These are phyloP conservation scores for Saiga tatarica DNA, from an alignment of 2,113 vertebrate genomes.

Conservation along the genomic window DNA sequence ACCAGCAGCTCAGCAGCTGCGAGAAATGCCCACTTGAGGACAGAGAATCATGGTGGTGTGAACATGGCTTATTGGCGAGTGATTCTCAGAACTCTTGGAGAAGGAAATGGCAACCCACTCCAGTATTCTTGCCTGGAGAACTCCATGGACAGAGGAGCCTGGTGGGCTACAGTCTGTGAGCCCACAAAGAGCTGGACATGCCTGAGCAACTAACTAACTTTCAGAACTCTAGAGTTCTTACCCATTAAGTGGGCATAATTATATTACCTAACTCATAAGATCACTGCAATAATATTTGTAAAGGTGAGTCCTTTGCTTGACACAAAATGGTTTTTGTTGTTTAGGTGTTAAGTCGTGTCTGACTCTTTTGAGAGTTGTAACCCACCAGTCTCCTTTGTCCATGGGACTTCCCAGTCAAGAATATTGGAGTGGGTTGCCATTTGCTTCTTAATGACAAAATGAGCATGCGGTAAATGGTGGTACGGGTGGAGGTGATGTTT, in stretches of 20 bases:
- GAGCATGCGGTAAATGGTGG: neutral
- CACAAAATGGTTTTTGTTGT: neutral
- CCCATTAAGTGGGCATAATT: neutral
- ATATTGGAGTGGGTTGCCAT: neutral
- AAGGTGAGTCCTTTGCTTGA: neutral
- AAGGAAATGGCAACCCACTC: neutral
- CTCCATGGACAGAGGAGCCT: neutral
- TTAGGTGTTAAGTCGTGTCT: neutral
- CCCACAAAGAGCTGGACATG: neutral
- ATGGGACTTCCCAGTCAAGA: neutral
- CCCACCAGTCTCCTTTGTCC: neutral
- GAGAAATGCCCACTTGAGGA: neutral
- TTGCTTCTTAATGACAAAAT: neutral
- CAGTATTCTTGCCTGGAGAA: neutral
- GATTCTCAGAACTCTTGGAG: neutral
- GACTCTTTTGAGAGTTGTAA: neutral
- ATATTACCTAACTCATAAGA: neutral
- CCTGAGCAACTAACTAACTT: neutral
- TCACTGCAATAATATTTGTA: neutral
- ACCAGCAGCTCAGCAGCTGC: neutral
- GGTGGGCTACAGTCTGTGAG: neutral
- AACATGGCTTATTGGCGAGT: neutral
- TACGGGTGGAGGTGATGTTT: neutral
- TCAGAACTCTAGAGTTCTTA: neutral
- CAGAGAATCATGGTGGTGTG: neutral